These are phyloP conservation scores for Silurus asotus DNA, from an alignment of 2,113 vertebrate genomes.

Conservation along the genomic window DNA sequence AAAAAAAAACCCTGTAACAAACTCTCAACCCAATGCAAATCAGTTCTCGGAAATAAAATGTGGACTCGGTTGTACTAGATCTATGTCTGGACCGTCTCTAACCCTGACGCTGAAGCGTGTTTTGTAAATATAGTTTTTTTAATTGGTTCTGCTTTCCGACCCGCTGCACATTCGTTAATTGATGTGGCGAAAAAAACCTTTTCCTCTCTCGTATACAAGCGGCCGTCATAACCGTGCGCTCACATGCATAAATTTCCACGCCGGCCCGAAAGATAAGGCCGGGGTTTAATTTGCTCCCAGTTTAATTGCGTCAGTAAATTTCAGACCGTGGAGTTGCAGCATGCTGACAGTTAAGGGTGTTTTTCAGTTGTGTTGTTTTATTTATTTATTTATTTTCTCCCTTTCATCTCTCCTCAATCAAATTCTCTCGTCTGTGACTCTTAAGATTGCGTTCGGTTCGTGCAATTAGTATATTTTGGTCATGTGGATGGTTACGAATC, in stretches of 20 bases:
- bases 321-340: conserved; percentile 34
- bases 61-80: not conserved
- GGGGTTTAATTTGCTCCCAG: conserved; percentile 43
- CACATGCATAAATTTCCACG: conserved; percentile 42
- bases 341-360: conserved; percentile 10
- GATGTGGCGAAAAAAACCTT: not conserved
- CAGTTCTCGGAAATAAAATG: not conserved
- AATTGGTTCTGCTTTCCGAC: conserved; percentile 20
- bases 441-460: conserved; percentile 43
- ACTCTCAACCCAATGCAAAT: not conserved
- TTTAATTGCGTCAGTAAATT: conserved; percentile 51
- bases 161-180: conserved; percentile 22
- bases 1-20: not conserved
- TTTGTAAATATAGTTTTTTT: not conserved
- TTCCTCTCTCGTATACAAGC: conserved; percentile 27
- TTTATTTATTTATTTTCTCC: not conserved
- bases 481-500: conserved; percentile 38
- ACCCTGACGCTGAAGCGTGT: not conserved
- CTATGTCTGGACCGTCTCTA: not conserved
- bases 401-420: conserved; percentile 7
- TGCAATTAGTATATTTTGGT: conserved; percentile 57
- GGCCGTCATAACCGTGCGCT: conserved; percentile 35
- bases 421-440: conserved; percentile 41
- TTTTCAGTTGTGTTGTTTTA: not conserved
- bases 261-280: conserved; percentile 43